A percentile compares a stretch with the other conserved stretches of the same genome.
phyloP scores from a whole-genome alignment of 2,888 invertebrate genomes.

The Chouioia cunea region DNA sequence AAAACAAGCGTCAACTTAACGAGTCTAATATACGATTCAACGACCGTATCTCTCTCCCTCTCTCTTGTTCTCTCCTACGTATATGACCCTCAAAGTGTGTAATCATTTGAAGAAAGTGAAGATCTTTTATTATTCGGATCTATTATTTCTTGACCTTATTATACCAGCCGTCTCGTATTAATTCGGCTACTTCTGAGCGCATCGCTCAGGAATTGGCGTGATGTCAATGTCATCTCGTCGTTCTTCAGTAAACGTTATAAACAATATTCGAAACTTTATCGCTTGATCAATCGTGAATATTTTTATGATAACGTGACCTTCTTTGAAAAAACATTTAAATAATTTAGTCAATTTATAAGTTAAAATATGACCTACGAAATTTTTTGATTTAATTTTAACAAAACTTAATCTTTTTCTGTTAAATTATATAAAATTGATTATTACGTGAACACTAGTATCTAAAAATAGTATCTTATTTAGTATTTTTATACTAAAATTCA shows the following conservation, averaged over 20 bases:
- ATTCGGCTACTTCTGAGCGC: not conserved
- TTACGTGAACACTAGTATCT: too few species aligned
- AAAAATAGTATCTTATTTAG: too few species aligned
- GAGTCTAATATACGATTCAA: constrained; percentile 17
- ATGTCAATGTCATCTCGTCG: not conserved
- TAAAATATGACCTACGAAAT: too few species aligned
- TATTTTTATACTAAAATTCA: too few species aligned
- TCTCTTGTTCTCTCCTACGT: too few species aligned
- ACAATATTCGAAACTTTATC: constrained; percentile 1
- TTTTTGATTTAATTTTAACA: too few species aligned
- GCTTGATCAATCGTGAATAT: not conserved
- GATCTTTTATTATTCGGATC: constrained; percentile 7
- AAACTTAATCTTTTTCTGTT: too few species aligned
- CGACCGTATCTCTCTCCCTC: not conserved
- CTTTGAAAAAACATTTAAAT: too few species aligned
- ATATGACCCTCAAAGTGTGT: constrained; percentile 29
- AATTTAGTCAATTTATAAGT: too few species aligned
- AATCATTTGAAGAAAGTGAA: constrained; percentile 23
- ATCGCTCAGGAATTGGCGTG: too few species aligned
- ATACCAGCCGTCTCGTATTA: not conserved
- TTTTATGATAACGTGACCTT: too few species aligned
- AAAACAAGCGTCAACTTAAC: constrained; percentile 32
- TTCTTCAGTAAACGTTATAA: not conserved
- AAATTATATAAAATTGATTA: too few species aligned
- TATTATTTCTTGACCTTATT: constrained; percentile 24